Percentiles rank a stretch among this genome's conserved stretches.
phyloP scores from a whole-genome alignment of 2,797 vertebrate genomes.

The Hyperoplus immaculatus region DNA sequence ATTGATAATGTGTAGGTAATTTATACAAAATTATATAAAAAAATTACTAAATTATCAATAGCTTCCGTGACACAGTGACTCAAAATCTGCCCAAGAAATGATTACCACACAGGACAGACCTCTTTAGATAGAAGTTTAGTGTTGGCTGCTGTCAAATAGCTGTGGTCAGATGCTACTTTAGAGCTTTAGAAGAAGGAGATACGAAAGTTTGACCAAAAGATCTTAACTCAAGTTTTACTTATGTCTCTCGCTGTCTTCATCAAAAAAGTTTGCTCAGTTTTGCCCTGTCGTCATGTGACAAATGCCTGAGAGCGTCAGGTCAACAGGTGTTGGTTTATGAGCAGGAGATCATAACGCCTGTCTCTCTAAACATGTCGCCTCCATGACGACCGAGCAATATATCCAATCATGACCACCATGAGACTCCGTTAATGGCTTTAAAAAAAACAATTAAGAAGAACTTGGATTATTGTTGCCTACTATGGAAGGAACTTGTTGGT shows the following conservation, averaged over 20 bases:
- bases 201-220: background rate
- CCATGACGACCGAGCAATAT: background rate
- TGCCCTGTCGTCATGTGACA: background rate
- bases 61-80: too few species aligned
- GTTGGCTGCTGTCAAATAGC: background rate
- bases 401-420: background rate
- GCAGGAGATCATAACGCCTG: background rate
- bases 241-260: background rate
- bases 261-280: background rate
- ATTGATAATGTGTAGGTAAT: too few species aligned
- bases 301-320: background rate
- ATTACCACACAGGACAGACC: too few species aligned
- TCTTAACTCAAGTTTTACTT: background rate
- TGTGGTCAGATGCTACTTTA: background rate
- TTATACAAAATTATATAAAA: too few species aligned
- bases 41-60: too few species aligned
- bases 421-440: background rate
- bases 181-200: background rate
- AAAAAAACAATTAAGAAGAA: background rate
- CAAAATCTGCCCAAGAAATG: too few species aligned
- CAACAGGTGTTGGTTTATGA: background rate
- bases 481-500: background rate
- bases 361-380: background rate
- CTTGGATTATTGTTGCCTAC: background rate
- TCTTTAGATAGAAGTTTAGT: too few species aligned